A percentile compares a stretch with the other conserved stretches of the same genome.
Evolutionary conservation across 1,140 invertebrate genomes (phyloP).

Genomic region (Phocides pigmalion): DNA sequence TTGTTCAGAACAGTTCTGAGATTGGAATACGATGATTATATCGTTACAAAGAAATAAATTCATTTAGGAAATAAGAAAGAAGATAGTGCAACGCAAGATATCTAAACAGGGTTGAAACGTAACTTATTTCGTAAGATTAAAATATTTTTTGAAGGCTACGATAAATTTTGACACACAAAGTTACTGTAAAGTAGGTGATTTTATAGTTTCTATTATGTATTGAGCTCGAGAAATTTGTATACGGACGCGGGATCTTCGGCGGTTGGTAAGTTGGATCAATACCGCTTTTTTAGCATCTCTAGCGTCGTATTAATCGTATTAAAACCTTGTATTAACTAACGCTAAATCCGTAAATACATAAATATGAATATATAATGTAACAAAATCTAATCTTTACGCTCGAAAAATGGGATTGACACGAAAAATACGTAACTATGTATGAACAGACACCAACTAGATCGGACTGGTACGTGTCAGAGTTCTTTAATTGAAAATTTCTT

Average conservation of each 20-base stretch:
- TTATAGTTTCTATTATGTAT: constrained; percentile 19
- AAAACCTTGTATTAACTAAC: too few species aligned
- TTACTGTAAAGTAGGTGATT: constrained; percentile 27
- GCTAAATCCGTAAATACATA: too few species aligned
- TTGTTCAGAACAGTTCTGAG: constrained; percentile 57
- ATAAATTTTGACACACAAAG: constrained; percentile 36
- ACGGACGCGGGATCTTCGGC: background rate
- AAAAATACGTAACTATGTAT: background rate
- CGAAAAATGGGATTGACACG: too few species aligned
- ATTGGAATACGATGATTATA: constrained; percentile 54
- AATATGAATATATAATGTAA: too few species aligned
- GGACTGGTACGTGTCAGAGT: background rate
- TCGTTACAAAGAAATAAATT: constrained; percentile 48
- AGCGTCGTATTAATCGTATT: too few species aligned
- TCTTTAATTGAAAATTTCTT: background rate
- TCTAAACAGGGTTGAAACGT: constrained; percentile 50
- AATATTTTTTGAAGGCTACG: constrained; percentile 37
- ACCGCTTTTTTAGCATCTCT: background rate
- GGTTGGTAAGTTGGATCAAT: background rate
- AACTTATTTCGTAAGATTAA: constrained; percentile 63
- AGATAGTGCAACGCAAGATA: constrained; percentile 42
- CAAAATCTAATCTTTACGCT: too few species aligned
- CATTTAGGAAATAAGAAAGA: constrained; percentile 63
- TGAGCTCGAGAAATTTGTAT: background rate
- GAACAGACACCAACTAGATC: constrained; percentile 16